These are phyloP conservation scores for Malurus alboscapulatus DNA, from an alignment of 2,113 vertebrate species.

Conservation along the genomic window DNA sequence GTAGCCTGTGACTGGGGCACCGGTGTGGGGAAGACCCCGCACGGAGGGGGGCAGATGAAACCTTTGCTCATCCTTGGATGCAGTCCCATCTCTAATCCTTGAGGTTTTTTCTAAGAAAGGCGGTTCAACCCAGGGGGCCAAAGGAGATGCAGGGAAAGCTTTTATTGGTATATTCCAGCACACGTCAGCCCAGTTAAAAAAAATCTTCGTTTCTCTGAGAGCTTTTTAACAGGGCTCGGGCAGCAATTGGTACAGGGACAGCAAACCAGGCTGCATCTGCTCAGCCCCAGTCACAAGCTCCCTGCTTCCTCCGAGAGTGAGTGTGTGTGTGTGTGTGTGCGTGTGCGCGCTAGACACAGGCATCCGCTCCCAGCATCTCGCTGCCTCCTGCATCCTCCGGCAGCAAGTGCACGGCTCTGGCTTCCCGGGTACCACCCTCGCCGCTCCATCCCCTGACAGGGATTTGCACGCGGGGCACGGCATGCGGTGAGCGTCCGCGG, in stretches of 20 bases:
- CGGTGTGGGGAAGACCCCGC: neutral
- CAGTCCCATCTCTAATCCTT: constrained; percentile 10
- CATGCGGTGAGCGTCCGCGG: neutral
- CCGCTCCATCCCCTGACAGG: neutral
- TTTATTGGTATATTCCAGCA: constrained; percentile 63
- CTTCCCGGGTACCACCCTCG: neutral
- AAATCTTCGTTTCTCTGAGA: constrained; percentile 13
- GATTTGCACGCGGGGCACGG: neutral
- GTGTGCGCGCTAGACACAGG: neutral
- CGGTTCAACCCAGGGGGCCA: neutral
- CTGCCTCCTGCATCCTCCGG: constrained; percentile 24
- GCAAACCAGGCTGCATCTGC: constrained; percentile 53
- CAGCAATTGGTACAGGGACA: constrained; percentile 56
- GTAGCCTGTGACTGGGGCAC: neutral
- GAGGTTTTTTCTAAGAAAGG: constrained; percentile 32
- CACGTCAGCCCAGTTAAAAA: constrained; percentile 20
- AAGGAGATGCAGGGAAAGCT: constrained; percentile 31
- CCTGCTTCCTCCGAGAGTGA: neutral
- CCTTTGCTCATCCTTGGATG: neutral
- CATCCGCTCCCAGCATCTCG: constrained; percentile 30
- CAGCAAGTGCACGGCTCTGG: constrained; percentile 25
- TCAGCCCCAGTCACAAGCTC: constrained; percentile 34
- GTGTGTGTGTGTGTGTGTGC: neutral
- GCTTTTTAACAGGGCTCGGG: constrained; percentile 53
- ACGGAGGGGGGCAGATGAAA: neutral